Base-by-base conservation (phyloP, 2,888 invertebrate species). In the Catocala fraxini region DNA sequence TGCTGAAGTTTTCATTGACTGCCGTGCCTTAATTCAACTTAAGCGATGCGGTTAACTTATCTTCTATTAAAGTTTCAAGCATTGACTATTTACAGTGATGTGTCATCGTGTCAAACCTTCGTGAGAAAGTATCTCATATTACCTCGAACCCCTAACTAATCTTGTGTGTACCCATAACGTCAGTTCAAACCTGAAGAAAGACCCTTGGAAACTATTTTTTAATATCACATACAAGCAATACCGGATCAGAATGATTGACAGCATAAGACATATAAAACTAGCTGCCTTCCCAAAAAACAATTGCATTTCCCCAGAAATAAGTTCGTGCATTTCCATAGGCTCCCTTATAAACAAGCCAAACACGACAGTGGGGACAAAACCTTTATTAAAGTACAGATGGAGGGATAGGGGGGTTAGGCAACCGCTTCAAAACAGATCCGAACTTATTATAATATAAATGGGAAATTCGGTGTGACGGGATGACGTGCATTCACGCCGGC, bases 371-470 rank as follows among this genome's bases (percentile, higher is more conserved):
- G 76, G 79, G 73, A 77, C 77, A 69, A 78, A 73, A 69, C 75
- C 80, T 79, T 75, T 77, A 79, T 77, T 77, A 77, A 80, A 73
- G 75, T 58, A 65, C 53, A 78, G 60, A 75, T 15, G 46, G 46
- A 46, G 15, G 7, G 15, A 15, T 25, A 45, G 57, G 62, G 25
- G 12, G 56, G 43, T 70, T 75, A 79, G 80, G 70, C 76, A 75
- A 78, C 74, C 69, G 75, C 77, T 75, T 69, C 68, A 59, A 66
- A 65, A 69, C 75, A 81, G 83, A 85, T 82, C 75, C 64, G 83
- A 91, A 89, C 92, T 90, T 89, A 93, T 93, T 93, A 92, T 93
- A 93, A 93, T 93, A 92, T 91, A 93, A 91, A 93, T 93, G 86
- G 93, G 88, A 91, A 91, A 86, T 83, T 84, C 82, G 71, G 80